These are phyloP conservation scores for Drosophila koepferae DNA, from an alignment of 2,888 invertebrate species.

Conservation along the genomic window DNA sequence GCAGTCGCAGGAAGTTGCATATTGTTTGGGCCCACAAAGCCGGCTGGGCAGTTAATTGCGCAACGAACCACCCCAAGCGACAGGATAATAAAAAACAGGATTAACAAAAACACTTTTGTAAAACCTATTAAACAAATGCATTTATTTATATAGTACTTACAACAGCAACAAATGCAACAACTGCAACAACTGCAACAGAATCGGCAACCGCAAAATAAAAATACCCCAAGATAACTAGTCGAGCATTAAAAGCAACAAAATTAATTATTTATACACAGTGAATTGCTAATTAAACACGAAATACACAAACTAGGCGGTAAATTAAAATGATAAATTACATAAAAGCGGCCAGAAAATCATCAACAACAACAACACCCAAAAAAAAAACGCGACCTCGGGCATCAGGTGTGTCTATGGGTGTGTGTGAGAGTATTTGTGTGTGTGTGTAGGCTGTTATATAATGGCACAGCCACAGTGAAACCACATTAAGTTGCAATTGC, in stretches of 20 bases:
- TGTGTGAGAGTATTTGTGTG: neutral
- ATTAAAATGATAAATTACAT: slow-evolving; percentile 68
- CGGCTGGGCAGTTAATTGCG: slow-evolving; percentile 61
- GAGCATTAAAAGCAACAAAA: slow-evolving; percentile 30
- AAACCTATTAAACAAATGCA: slow-evolving; percentile 34
- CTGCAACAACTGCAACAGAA: neutral
- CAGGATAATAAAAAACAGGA: slow-evolving; percentile 24
- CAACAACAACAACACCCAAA: neutral
- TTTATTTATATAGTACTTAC: slow-evolving; percentile 32
- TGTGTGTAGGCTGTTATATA: neutral
- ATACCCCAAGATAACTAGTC: slow-evolving; percentile 8
- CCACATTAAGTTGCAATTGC: slow-evolving; percentile 51
- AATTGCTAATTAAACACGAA: slow-evolving; percentile 68
- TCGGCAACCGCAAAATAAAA: slow-evolving; percentile 3
- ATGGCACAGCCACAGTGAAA: slow-evolving; percentile 17
- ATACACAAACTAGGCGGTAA: slow-evolving; percentile 57
- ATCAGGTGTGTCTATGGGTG: neutral
- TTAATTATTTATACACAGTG: slow-evolving; percentile 52
- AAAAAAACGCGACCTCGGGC: slow-evolving; percentile 2
- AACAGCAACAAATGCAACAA: slow-evolving; percentile 7
- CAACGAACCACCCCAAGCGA: slow-evolving; percentile 5
- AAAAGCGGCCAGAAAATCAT: slow-evolving; percentile 34
- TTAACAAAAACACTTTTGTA: slow-evolving; percentile 27
- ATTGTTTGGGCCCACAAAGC: slow-evolving; percentile 43
- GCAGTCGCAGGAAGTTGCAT: slow-evolving; percentile 48